phyloP scores from a whole-genome alignment of 2,888 invertebrate genomes.

The Hirtodrosophila histrioides region DNA sequence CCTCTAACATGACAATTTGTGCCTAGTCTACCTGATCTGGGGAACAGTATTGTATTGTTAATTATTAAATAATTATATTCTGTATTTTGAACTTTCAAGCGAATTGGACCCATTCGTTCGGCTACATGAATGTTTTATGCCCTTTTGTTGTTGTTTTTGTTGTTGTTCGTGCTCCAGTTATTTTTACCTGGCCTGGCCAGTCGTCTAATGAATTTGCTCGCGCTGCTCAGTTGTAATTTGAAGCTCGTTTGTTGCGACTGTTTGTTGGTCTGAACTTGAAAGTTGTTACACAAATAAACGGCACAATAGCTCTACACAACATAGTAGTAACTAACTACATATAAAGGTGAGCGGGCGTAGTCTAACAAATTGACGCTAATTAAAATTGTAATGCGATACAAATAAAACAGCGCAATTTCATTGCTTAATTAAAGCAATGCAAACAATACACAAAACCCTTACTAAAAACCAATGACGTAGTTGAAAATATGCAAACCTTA shows the following conservation, averaged over 20 bases:
- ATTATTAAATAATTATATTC: conserved; percentile 43
- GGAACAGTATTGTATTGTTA: conserved; percentile 13
- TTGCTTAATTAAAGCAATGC: conserved; percentile 35
- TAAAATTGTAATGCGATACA: conserved; percentile 37
- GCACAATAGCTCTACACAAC: neutral
- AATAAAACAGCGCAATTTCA: conserved; percentile 28
- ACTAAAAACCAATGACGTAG: conserved; percentile 22
- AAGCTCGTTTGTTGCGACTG: conserved; percentile 75
- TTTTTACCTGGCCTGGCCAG: conserved; percentile 27
- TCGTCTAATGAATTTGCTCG: conserved; percentile 66
- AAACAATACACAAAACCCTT: neutral
- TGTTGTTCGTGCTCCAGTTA: conserved; percentile 71
- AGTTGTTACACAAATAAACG: conserved; percentile 42
- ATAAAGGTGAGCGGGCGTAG: conserved; percentile 48
- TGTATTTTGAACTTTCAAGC: conserved; percentile 40
- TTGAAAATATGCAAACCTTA: conserved; percentile 22
- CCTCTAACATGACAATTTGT: neutral
- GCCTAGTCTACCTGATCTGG: too few relatives aligned
- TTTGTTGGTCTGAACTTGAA: conserved; percentile 73
- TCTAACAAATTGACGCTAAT: conserved; percentile 47
- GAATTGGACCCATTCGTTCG: conserved; percentile 40
- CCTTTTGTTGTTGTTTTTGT: conserved; percentile 22
- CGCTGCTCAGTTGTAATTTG: conserved; percentile 76
- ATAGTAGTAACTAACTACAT: conserved; percentile 10
- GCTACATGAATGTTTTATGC: conserved; percentile 65